A percentile compares a stretch with the other conserved stretches of the same genome.
phyloP scores from a whole-genome alignment of 2,113 vertebrate species.

The Paratilapia polleni region DNA sequence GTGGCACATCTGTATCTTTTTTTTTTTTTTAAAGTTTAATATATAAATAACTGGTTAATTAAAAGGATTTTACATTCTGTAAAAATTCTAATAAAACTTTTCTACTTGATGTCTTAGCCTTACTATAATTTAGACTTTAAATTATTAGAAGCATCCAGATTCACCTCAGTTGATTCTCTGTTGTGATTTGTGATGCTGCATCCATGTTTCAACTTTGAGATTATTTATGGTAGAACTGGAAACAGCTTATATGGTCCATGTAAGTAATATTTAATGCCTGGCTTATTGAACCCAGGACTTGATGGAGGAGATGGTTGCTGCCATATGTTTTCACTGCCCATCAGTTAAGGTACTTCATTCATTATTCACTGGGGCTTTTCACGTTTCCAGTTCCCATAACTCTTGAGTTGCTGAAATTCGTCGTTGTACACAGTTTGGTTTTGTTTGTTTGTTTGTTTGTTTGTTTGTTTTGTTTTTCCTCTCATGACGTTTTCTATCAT shows the following conservation, averaged over 20 bases:
- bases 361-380: slow-evolving; percentile 41
- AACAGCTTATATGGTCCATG: background rate
- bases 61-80: slow-evolving; percentile 60
- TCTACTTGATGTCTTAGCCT: slow-evolving; percentile 42
- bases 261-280: background rate
- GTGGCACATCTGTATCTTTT: slow-evolving; percentile 18
- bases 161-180: background rate
- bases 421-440: background rate
- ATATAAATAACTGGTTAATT: slow-evolving; percentile 54
- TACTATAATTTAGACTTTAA: background rate
- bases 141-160: background rate
- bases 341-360: slow-evolving; percentile 49
- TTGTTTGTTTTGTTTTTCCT: too few species aligned
- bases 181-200: background rate
- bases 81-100: slow-evolving; percentile 63
- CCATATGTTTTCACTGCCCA: slow-evolving; percentile 29
- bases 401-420: background rate
- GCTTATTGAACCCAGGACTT: background rate
- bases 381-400: slow-evolving; percentile 32
- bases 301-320: slow-evolving; percentile 18
- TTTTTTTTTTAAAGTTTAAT: slow-evolving; percentile 57
- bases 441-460: too few species aligned
- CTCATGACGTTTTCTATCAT: too few species aligned
- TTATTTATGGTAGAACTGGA: slow-evolving; percentile 6
- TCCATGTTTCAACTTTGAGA: background rate